Evolutionary conservation across 30 jellyfish, hydroid and myxozoan genomes (phyloP), one percentile per base, ranked within the genome.

Genomic region (Nemopilema nomurai): DNA sequence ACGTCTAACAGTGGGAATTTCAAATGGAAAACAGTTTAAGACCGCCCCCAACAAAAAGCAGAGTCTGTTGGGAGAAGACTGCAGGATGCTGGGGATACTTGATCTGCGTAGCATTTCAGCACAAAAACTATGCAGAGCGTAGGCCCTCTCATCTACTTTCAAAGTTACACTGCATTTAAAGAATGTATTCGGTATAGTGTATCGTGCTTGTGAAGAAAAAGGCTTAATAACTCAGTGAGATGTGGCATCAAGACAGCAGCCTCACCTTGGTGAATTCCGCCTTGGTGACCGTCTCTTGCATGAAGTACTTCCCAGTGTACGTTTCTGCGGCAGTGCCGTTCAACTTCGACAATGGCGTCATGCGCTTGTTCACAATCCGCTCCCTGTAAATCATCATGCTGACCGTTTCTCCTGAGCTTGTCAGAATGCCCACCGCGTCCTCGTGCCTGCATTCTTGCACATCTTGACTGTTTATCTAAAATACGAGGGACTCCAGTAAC

Each of bases 301-400:
- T 66, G 50, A 84, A 74, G 86, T 87, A 87, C 49, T 87, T 87
- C 72, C 96, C 90, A 23, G 74, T 62, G 32, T 41, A 30, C 0
- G 82, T 73, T 16, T 87, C 90, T 0, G 89, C 49, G 25, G 85
- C 90, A 18, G 88, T 67, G 72, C 98, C 96, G 71, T 90, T 94
- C 26, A 94, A 80, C 80, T 94, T 85, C 4, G 99, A 94, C 67
- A 94, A 71, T 29, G 99, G 99, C 71, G 94, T 86, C 99, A 94
- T 94, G 75, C 92, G 91, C 69, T 94, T 94, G 74, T 94, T 85
- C 52, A 94, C 62, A 28, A 94, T 84, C 33, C 90, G 83, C 51
- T 94, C 99, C n/a, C 99, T 87, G 67, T 89, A 90, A 13, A 96
- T 91, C 68, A 83, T 73, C 96, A 94, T 78, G 49, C 90, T 51